Evolutionary conservation across 2,113 vertebrate species (phyloP), one percentile per base, ranked within the genome.

Genomic region (Hepsetus odoe): DNA sequence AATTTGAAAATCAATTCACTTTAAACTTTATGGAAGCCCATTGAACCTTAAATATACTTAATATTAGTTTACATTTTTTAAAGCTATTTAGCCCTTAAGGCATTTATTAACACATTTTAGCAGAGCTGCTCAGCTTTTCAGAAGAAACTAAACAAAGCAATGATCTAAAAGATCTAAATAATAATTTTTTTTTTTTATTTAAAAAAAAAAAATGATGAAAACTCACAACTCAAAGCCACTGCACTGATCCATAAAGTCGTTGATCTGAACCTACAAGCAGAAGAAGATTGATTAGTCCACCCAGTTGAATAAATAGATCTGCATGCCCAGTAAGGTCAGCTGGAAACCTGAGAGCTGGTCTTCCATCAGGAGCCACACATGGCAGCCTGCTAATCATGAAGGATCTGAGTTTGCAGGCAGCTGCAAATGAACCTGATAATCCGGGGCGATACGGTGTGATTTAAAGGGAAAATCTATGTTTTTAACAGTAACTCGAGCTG

Each of bases 201-300:
- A 44, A 38, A 38, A 5, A 38, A 38, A 38, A 44, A 20, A 55
- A 24, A 24, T 8, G 8, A 55, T 28, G 0, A 1, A 49, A 32
- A 81, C 82, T 81, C 28, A 84, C 82, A 84, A 95, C 82, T 98
- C 97, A 90, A 96, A 98, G 84, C 95, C 93, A 89, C 93, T 95
- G 89, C 95, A 96, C 84, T 98, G 97, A 83, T 99, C 97, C 97
- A 98, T 98, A 90, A 94, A 94, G 88, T 99, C 97, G 88, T 91
- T 94, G 90, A 96, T 92, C 72, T 96, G 94, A 87, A 87, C 91
- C 97, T 99, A 88, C 62, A 89, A 81, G 81, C 74, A 83, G 32
- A 62, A 56, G 91, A 81, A 79, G 73, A 28, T 77, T 65, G 1
- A 20, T 9, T 28, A 11, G 16, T 77, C 44, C 42, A 61, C 64